These are phyloP conservation scores for Acheta domesticus DNA, from an alignment of 2,888 invertebrate species.

Conservation along the genomic window DNA sequence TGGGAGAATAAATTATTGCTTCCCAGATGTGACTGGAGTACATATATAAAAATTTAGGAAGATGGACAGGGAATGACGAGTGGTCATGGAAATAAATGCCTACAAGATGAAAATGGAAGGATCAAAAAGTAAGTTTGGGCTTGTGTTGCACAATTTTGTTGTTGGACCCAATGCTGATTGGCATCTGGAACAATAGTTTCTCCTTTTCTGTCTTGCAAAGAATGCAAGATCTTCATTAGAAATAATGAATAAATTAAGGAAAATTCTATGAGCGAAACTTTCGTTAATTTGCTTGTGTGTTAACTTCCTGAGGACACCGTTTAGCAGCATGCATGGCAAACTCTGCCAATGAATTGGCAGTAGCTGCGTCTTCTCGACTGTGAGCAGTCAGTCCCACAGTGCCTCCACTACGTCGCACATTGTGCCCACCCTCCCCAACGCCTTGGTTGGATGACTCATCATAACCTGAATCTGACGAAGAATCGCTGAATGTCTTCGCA, in stretches of 20 bases:
- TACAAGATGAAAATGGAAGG: slow-evolving; percentile 32
- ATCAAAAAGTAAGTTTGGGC: slow-evolving; percentile 21
- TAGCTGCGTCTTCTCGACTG: slow-evolving; percentile 4
- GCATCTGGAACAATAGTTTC: slow-evolving; percentile 34
- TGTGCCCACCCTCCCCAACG: slow-evolving; percentile 31
- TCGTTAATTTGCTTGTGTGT: slow-evolving; percentile 36
- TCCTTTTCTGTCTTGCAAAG: slow-evolving; percentile 12
- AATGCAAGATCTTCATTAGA: slow-evolving; percentile 28
- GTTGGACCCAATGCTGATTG: slow-evolving; percentile 37
- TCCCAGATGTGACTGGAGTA: slow-evolving; percentile 21
- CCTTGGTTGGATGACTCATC: slow-evolving; percentile 63
- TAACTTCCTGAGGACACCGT: slow-evolving; percentile 34
- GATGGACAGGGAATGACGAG: slow-evolving; percentile 4
- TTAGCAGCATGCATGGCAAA: slow-evolving; percentile 35
- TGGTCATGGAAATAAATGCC: slow-evolving; percentile 19
- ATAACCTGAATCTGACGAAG: slow-evolving; percentile 70
- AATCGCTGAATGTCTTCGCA: slow-evolving; percentile 57
- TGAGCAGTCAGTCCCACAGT: not conserved
- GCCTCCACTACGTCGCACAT: slow-evolving; percentile 12
- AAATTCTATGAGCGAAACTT: slow-evolving; percentile 33
- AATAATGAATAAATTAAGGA: slow-evolving; percentile 35
- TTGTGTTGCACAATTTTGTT: slow-evolving; percentile 27
- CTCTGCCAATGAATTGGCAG: slow-evolving; percentile 34
- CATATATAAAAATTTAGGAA: not conserved
- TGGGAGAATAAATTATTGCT: slow-evolving; percentile 35